Evolutionary conservation across 2,888 invertebrate genomes (phyloP), one percentile per base, ranked within the genome.

Genomic region (Eugnorisma glareosa): DNA sequence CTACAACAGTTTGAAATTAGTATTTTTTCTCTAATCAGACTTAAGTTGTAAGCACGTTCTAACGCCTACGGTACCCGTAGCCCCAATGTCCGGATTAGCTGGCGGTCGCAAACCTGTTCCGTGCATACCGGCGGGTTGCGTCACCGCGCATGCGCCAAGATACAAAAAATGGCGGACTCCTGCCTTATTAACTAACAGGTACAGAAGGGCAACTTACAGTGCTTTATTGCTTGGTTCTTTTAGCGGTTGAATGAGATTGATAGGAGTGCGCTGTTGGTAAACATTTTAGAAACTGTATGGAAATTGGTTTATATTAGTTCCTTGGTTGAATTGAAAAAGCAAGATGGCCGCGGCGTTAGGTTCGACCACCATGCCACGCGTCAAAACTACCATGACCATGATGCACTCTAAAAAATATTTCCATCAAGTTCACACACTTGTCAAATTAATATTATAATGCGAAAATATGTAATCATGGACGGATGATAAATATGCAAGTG

Each of bases 71-170:
- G 78, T 48, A 61, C 83, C 78, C 86, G 78, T 73, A 83, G 84
- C 74, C 64, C 51, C 51, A 77, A 82, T 74, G 79, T 88, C 81
- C 81, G 84, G 83, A 89, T 75, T 79, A 81, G 78, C 61, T 67
- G 81, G 79, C 79, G 75, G 79, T 82, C 67, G 76, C 73, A 89
- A 88, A 88, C 88, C 89, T 88, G 88, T 88, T 88, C 70, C 59
- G 68, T 73, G 88, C 88, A 88, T 88, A 89, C 89, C 88, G 79
- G 76, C 43, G 66, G 21, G 85, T 88, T 88, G 88, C 88, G 88
- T 89, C 89, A 88, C 83, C 84, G 77, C 83, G 89, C 86, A 89
- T 88, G 83, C 86, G 86, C 86, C 67, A 40, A 67, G 54, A 37
- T 73, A 75, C 66, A 89, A 88, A 87, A 89, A 89, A 88, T 83